These are phyloP conservation scores for Rhinoraja longicauda DNA, from an alignment of 2,797 vertebrate species.

Conservation along the genomic window DNA sequence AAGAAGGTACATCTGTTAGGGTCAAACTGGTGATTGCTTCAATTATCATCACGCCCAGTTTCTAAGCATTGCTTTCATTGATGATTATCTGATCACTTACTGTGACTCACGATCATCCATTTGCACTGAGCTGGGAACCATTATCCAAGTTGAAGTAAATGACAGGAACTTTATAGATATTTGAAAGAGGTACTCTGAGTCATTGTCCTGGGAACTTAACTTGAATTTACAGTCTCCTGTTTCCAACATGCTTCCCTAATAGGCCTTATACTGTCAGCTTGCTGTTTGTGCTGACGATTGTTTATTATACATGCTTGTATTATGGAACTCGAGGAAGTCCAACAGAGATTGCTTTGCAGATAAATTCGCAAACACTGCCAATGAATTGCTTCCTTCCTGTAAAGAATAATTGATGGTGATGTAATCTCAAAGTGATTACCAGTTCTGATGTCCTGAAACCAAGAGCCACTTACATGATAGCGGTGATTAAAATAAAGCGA, in stretches of 20 bases:
- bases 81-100: constrained; percentile 34
- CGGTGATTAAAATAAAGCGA: constrained; percentile 16
- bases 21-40: background rate
- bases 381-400: constrained; percentile 53
- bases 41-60: background rate
- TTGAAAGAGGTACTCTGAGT: constrained; percentile 29
- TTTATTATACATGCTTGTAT: constrained; percentile 41
- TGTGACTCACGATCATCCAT: constrained; percentile 31
- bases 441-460: constrained; percentile 27
- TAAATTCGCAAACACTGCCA: constrained; percentile 43
- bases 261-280: constrained; percentile 35
- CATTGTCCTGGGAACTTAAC: constrained; percentile 37
- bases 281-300: constrained; percentile 36
- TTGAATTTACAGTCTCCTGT: background rate
- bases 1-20: background rate
- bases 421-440: constrained; percentile 40
- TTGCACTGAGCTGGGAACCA: constrained; percentile 16
- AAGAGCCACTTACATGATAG: background rate
- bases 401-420: constrained; percentile 44
- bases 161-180: constrained; percentile 34
- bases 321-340: constrained; percentile 41
- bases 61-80: constrained; percentile 7
- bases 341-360: constrained; percentile 42
- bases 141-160: constrained; percentile 26
- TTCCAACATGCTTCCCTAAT: constrained; percentile 30